phyloP scores from a whole-genome alignment of 2,797 vertebrate genomes.

The Oreonectes daqikongensis region DNA sequence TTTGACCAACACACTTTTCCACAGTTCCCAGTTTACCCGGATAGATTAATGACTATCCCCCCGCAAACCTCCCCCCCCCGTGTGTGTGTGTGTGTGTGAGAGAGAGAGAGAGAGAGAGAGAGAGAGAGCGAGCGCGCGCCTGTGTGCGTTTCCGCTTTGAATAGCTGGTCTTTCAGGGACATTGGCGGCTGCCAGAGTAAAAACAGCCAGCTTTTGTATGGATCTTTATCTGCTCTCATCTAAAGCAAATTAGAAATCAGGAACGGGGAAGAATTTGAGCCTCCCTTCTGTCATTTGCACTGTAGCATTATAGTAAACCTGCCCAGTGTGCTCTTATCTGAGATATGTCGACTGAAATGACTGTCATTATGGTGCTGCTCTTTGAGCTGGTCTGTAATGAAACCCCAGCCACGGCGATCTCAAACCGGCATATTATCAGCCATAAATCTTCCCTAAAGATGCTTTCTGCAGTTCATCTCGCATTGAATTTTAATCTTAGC shows the following conservation, averaged over 20 bases:
- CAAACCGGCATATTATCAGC: slow-evolving; percentile 54
- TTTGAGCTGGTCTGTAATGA: slow-evolving; percentile 63
- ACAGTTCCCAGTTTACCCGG: slow-evolving; percentile 85
- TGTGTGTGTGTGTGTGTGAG: slow-evolving; percentile 63
- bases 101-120: too few relatives aligned
- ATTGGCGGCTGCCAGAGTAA: slow-evolving; percentile 83
- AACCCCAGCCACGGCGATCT: slow-evolving; percentile 57
- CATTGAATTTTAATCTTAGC: slow-evolving; percentile 16
- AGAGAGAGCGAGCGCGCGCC: slow-evolving; percentile 11
- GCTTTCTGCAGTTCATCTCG: slow-evolving; percentile 29
- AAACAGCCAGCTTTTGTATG: slow-evolving; percentile 93
- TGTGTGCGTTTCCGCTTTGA: slow-evolving; percentile 74
- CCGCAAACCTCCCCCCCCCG: too few relatives aligned
- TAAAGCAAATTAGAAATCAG: slow-evolving; percentile 93
- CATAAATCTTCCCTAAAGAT: slow-evolving; percentile 52
- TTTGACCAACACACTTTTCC: slow-evolving; percentile 90
- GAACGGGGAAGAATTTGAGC: slow-evolving; percentile 83
- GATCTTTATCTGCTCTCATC: slow-evolving; percentile 93
- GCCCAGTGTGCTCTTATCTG: slow-evolving; percentile 76
- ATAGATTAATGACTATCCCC: slow-evolving; percentile 91
- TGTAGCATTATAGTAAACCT: slow-evolving; percentile 76
- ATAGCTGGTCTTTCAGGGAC: slow-evolving; percentile 88
- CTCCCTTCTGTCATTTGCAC: slow-evolving; percentile 78
- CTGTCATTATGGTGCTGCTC: slow-evolving; percentile 68
- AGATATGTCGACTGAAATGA: slow-evolving; percentile 72